Evolutionary conservation across 2,888 invertebrate genomes (phyloP).

Genomic region (Polydrusus pterygomalis): DNA sequence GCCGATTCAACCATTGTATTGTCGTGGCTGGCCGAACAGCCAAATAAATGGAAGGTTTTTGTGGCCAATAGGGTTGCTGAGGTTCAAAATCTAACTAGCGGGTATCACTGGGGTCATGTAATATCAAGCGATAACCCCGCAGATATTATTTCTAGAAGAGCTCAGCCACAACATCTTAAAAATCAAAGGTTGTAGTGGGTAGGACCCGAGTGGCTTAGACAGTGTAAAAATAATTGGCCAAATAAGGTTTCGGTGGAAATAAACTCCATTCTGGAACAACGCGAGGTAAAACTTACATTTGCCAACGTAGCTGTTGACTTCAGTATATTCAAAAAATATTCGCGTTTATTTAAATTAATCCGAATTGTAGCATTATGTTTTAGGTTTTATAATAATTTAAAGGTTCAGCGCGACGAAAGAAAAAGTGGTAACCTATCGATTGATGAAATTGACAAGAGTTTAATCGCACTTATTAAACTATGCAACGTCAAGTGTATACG

Average conservation of each 20-base stretch:
- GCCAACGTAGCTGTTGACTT: background rate
- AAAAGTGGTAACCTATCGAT: background rate
- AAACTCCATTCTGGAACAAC: background rate
- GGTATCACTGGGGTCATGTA: background rate
- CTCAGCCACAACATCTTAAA: background rate
- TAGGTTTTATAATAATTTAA: background rate
- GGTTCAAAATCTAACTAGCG: background rate
- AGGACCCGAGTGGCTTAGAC: background rate
- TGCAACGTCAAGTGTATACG: background rate
- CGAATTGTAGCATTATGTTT: background rate
- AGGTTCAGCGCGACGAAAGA: background rate
- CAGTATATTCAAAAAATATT: background rate
- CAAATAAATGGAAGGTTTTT: background rate
- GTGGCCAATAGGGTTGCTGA: slow-evolving; percentile 2
- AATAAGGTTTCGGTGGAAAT: background rate
- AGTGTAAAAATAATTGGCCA: background rate
- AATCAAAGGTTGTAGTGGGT: background rate
- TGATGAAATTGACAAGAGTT: background rate
- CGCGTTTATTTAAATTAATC: background rate
- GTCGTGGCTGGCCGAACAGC: slow-evolving; percentile 22
- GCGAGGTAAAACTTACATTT: background rate
- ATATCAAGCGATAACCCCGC: slow-evolving; percentile 13
- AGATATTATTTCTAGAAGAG: slow-evolving; percentile 22
- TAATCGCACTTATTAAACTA: background rate
- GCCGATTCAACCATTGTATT: slow-evolving; percentile 21